A percentile compares a stretch with the other conserved stretches of the same genome.
Conservation (phyloP, 2,888 invertebrate genomes). For the Bedellia somnulentella region DNA sequence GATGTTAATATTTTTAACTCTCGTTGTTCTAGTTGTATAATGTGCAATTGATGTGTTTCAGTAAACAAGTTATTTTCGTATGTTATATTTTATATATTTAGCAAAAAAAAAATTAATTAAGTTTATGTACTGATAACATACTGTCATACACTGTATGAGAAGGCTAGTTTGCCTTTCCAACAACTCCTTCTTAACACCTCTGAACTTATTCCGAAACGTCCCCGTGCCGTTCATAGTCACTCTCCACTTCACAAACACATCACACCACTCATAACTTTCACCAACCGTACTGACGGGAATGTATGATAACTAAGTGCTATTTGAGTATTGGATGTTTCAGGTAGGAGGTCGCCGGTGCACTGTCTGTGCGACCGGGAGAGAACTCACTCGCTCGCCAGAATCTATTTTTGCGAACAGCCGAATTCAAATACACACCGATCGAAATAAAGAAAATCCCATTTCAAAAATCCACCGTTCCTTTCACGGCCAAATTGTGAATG, state of each 20-base stretch:
- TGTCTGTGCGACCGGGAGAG: slow-evolving; percentile 46
- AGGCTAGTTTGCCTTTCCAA: slow-evolving; percentile 73
- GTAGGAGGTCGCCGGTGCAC: slow-evolving; percentile 40
- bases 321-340: slow-evolving; percentile 22
- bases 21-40: no score
- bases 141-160: slow-evolving; percentile 79
- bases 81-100: no score
- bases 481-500: no score
- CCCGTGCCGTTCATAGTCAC: slow-evolving; percentile 55
- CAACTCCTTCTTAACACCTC: slow-evolving; percentile 77
- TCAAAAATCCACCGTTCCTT: no score
- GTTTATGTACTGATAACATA: no score
- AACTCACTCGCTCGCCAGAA: slow-evolving; percentile 49
- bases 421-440: slow-evolving; percentile 34
- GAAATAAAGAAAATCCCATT: slow-evolving; percentile 34
- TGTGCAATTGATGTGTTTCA: no score
- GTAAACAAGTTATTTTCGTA: no score
- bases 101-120: no score
- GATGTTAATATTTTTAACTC: no score
- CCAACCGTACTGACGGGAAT: neutral
- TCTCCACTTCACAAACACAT: slow-evolving; percentile 15
- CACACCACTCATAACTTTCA: slow-evolving; percentile 15
- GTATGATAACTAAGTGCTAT: neutral
- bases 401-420: slow-evolving; percentile 59
- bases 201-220: slow-evolving; percentile 67